A percentile compares a stretch with the other conserved stretches of the same genome.
Conservation (phyloP, 2,888 invertebrate species). For the Trichacis sp. region DNA sequence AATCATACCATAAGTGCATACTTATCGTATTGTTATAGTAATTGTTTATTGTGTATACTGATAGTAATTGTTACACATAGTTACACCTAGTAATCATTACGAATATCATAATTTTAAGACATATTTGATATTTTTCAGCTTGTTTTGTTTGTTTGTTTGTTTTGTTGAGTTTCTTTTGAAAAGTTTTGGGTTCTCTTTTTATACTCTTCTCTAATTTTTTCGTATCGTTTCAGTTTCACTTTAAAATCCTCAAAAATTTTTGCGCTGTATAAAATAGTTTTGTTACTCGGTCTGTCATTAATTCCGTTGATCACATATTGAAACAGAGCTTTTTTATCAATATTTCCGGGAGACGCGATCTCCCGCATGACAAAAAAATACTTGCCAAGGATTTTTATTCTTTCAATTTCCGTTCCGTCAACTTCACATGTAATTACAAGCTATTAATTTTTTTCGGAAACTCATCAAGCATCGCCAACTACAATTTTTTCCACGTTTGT, state of each 20-base stretch:
- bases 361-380: conserved; percentile 36
- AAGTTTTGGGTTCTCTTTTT: too few relatives aligned
- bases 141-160: not conserved
- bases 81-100: too few relatives aligned
- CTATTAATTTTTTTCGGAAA: conserved; percentile 6
- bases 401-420: conserved; percentile 13
- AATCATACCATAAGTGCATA: too few relatives aligned
- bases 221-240: conserved; percentile 5
- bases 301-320: conserved; percentile 39
- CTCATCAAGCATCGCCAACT: not conserved
- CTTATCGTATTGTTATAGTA: too few relatives aligned
- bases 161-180: not conserved
- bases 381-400: conserved; percentile 28
- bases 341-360: conserved; percentile 19
- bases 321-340: conserved; percentile 23
- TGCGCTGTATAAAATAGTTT: conserved; percentile 23
- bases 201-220: not conserved
- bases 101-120: too few relatives aligned
- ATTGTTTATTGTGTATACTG: too few relatives aligned
- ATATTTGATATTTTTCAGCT: too few relatives aligned
- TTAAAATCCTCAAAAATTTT: conserved; percentile 23
- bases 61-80: too few relatives aligned
- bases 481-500: conserved; percentile 6
- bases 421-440: conserved; percentile 19
- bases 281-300: conserved; percentile 14